A percentile compares a stretch with the other conserved stretches of the same genome.
These are phyloP conservation scores for Semicossyphus pulcher DNA, from an alignment of 2,113 vertebrate genomes.

Conservation along the genomic window DNA sequence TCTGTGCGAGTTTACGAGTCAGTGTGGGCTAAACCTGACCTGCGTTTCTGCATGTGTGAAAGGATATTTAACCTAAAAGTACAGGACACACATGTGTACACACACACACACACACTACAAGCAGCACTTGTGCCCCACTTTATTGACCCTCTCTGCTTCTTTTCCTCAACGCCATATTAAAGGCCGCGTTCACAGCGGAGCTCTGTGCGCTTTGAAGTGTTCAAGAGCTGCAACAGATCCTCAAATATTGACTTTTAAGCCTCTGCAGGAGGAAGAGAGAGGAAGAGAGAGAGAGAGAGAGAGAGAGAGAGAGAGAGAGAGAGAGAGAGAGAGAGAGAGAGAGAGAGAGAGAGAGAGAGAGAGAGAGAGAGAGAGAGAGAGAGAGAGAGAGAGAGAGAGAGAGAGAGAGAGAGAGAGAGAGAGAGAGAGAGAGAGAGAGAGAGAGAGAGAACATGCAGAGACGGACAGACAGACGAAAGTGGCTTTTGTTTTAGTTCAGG, in stretches of 20 bases:
- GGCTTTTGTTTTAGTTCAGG: constrained; percentile 37
- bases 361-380: not conserved
- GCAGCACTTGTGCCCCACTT: constrained; percentile 54
- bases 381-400: not conserved
- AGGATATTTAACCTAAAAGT: constrained; percentile 29
- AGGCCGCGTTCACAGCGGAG: constrained; percentile 66
- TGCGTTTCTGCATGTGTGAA: constrained; percentile 29
- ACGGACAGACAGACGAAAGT: constrained; percentile 11
- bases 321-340: constrained; percentile 8
- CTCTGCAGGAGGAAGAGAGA: constrained; percentile 47
- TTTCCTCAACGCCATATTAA: constrained; percentile 72
- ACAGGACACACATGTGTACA: not conserved
- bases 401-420: not conserved
- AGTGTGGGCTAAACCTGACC: constrained; percentile 22
- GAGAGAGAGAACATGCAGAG: not conserved
- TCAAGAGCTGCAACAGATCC: constrained; percentile 71
- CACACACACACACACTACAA: constrained; percentile 22
- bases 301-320: not conserved
- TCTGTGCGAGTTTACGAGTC: not conserved
- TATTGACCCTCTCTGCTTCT: constrained; percentile 65
- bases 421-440: not conserved
- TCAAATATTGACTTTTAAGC: constrained; percentile 83
- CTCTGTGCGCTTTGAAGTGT: constrained; percentile 77
- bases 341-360: not conserved
- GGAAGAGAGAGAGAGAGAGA: constrained; percentile 3